These are phyloP conservation scores for Sebastiscus tertius DNA, from an alignment of 2,797 vertebrate genomes.

Conservation along the genomic window DNA sequence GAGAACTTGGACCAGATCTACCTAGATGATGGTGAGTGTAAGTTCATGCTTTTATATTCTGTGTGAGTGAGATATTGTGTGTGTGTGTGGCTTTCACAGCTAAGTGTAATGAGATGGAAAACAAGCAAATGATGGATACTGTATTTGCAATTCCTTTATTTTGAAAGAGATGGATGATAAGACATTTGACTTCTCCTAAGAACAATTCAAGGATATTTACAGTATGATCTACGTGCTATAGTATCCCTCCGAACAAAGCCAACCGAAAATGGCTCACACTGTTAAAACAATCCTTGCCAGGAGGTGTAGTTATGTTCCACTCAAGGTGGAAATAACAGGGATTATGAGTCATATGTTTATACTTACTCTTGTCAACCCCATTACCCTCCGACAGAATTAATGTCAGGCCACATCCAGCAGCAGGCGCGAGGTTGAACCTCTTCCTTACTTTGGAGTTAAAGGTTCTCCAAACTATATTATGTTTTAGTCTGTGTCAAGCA, in stretches of 20 bases:
- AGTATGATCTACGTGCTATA: conserved; percentile 37
- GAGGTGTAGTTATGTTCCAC: conserved; percentile 65
- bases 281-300: conserved; percentile 65
- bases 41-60: conserved; percentile 66
- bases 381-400: conserved; percentile 69
- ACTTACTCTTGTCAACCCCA: conserved; percentile 65
- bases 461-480: conserved; percentile 21
- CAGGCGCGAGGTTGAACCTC: conserved; percentile 21
- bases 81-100: background rate
- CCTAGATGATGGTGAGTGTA: conserved; percentile 96
- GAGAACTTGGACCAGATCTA: conserved; percentile 99
- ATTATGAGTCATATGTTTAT: conserved; percentile 77
- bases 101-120: background rate
- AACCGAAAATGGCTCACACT: conserved; percentile 25
- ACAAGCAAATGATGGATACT: conserved; percentile 30
- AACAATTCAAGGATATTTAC: conserved; percentile 82
- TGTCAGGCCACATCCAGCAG: conserved; percentile 65
- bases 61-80: conserved; percentile 18
- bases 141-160: background rate
- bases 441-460: conserved; percentile 43
- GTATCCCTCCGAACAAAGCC: conserved; percentile 48
- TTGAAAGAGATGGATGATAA: conserved; percentile 48
- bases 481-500: background rate
- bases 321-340: conserved; percentile 76
- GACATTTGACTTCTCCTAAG: conserved; percentile 40